Base-by-base conservation (phyloP, 2,797 vertebrate genomes). In the Adelosebastes latens region DNA sequence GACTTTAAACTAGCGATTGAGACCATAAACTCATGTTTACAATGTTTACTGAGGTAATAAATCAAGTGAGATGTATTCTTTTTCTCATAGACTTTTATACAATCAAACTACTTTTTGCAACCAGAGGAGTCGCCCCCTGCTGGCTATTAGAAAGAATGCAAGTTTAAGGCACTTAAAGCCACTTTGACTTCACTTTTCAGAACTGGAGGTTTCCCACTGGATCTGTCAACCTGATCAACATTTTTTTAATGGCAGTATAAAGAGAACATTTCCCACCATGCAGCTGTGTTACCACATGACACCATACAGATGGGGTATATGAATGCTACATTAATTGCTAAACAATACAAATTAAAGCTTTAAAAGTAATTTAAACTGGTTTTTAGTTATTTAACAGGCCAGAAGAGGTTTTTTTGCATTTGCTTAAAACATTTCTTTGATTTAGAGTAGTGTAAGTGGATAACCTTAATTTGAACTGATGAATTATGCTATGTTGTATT, bases 381-480 rank as follows among this genome's bases (percentile, higher is more conserved):
- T 49, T n/a, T 75, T 18, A 71, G 29, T 27, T 31, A 58, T 61
- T 82, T 58, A 67, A 18, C 0, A 61, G 16, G 9, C 13, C 9
- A 32, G 36, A 61, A 58, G 27, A 52, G 36, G 1, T 42, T 20
- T 8, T 11, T 61, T 56, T 24, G 25, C 32, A 46, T 61, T 46
- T 62, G 18, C 34, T 71, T 27, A 36, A 61, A 75, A 29, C 20
- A 34, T 68, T 24, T 64, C 29, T 42, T 42, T 67, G 8, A 79
- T 63, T 55, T 1, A 70, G 14, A 56, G n/a, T 13, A 52, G 49
- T 64, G 11, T 16, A 31, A 64, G 10, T 25, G 8, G 13, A 81
- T 68, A 42, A 70, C 49, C 36, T 46, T 58, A 62, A 72, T 29
- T 11, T 75, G 24, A 81, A 75, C 69, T 49, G 4, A 52, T 14